Base-by-base conservation (phyloP, 2,888 invertebrate species). In the Spilarctia lutea region DNA sequence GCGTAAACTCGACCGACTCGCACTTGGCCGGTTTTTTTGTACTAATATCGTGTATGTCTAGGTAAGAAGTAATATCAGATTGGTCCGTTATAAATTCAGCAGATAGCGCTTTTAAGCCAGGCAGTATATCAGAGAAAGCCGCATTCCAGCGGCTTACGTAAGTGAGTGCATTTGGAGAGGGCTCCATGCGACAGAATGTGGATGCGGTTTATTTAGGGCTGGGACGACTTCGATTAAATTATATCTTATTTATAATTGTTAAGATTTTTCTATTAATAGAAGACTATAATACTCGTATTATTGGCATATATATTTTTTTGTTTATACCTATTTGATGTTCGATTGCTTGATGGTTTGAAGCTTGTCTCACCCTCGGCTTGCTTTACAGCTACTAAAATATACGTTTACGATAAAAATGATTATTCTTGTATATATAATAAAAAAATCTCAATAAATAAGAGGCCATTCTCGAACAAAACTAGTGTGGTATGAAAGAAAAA, bases 151-250 rank as follows among this genome's bases (percentile, higher is more conserved):
- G 76, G 83, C 77, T 83, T 83, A 83, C 79, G 79, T 85, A 82
- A 77, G 79, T 72, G 79, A 85, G 85, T 83, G 84, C 84, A 84
- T 83, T 84, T 85, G 83, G 79, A 75, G 77, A 79, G 77, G 71
- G 72, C 77, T 35, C 76, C 72, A 75, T 79, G 85, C 81, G 73
- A 81, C 81, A 76, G 77, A 81, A 83, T 78, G 79, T 74, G 74
- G 72, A 78, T 81, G 83, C 67, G 81, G 77, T 79, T 82, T 76
- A 72, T 68, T 71, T 81, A 82, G 80, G 85, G 83, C 30, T 81
- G 84, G 39, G 70, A 48, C 71, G 20, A 39, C 65, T 65, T 65
- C 10, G 3, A 27, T n/a, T 56, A 27, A 13, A 13, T 56, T 56
- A n/a, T 52, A 52, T 52, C 18, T 52, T 0, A 20, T 2, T 48